Evolutionary conservation across 2,888 invertebrate species (phyloP).

Genomic region (Drepana falcataria): DNA sequence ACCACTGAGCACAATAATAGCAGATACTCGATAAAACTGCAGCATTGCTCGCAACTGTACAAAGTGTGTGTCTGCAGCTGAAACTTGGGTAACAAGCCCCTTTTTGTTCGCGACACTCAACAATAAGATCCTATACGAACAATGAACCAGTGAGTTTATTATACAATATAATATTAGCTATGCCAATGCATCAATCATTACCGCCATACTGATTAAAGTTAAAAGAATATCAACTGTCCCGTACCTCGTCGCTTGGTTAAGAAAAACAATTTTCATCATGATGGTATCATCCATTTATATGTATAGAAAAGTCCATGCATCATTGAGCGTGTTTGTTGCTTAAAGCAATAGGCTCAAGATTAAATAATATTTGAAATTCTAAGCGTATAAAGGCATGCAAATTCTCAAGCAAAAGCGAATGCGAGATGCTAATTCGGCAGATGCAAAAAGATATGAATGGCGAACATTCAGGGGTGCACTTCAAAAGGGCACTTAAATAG

Average conservation of each 20-base stretch:
- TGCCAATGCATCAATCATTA: too few species aligned
- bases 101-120: slow-evolving; percentile 8
- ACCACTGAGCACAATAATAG: too few species aligned
- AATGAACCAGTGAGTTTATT: slow-evolving; percentile 12
- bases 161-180: too few species aligned
- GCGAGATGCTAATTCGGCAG: slow-evolving; percentile 21
- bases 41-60: not conserved
- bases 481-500: slow-evolving; percentile 18
- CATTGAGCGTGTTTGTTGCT: too few species aligned
- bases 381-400: slow-evolving; percentile 8
- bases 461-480: slow-evolving; percentile 18
- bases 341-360: too few species aligned
- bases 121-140: slow-evolving; percentile 6
- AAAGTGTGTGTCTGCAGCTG: slow-evolving; percentile 8
- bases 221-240: too few species aligned
- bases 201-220: too few species aligned
- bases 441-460: slow-evolving; percentile 24
- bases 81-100: slow-evolving; percentile 16
- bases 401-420: slow-evolving; percentile 1
- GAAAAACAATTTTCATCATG: too few species aligned
- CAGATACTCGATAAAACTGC: too few species aligned
- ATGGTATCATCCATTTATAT: too few species aligned
- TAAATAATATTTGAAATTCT: not conserved
- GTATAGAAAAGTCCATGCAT: too few species aligned
- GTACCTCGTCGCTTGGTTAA: too few species aligned